These are phyloP conservation scores for Drosophila picticornis DNA, from an alignment of 2,888 invertebrate genomes.

Conservation along the genomic window DNA sequence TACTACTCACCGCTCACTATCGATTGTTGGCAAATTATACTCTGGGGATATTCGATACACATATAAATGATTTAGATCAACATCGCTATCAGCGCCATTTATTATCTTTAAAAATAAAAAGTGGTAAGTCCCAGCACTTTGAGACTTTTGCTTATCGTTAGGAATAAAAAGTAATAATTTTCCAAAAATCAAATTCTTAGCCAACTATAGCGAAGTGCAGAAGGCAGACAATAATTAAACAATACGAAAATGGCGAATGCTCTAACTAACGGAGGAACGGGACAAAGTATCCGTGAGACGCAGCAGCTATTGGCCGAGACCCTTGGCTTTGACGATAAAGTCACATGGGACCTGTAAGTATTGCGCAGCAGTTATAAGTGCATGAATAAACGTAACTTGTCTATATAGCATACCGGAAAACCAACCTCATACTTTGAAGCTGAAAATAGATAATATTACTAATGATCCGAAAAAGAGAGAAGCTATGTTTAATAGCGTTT, in stretches of 20 bases:
- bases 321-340: constrained; percentile 62
- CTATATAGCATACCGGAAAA: constrained; percentile 55
- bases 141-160: not conserved
- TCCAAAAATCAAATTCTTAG: not conserved
- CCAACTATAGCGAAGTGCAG: not conserved
- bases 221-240: not conserved
- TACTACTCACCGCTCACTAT: not conserved
- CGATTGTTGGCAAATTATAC: not conserved
- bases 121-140: too few relatives aligned
- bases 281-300: constrained; percentile 40
- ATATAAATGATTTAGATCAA: not conserved
- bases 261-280: not conserved
- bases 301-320: constrained; percentile 77
- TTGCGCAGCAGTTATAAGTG: constrained; percentile 9
- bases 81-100: not conserved
- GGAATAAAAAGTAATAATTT: constrained; percentile 7
- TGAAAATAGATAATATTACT: constrained; percentile 68
- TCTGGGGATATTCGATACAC: constrained; percentile 22
- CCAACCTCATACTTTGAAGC: constrained; percentile 48
- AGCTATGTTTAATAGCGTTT: constrained; percentile 68
- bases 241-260: constrained; percentile 13
- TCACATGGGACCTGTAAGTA: constrained; percentile 77
- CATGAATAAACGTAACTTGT: not conserved
- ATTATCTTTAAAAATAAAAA: too few relatives aligned
- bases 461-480: constrained; percentile 60